phyloP scores from a whole-genome alignment of 2,113 vertebrate species.

The Perca flavescens region DNA sequence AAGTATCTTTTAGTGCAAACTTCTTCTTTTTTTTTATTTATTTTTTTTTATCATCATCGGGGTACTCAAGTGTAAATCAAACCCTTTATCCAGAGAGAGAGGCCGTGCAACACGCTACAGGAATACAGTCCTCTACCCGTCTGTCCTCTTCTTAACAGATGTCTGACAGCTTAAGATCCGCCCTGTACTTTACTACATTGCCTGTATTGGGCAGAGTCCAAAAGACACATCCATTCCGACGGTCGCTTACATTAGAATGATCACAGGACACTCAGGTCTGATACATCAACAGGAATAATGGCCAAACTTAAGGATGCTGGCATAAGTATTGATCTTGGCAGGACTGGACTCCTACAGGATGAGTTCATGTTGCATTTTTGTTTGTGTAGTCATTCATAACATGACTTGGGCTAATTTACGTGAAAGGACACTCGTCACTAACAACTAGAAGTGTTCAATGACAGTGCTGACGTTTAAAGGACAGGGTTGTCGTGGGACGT shows the following conservation, averaged over 20 bases:
- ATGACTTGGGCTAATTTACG: conserved; percentile 38
- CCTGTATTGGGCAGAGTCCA: conserved; percentile 42
- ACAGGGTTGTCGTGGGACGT: conserved; percentile 28
- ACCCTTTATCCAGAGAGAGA: not conserved
- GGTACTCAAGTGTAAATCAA: conserved; percentile 29
- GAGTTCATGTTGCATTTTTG: conserved; percentile 38
- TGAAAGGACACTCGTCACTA: conserved; percentile 39
- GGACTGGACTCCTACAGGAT: conserved; percentile 19
- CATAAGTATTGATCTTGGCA: conserved; percentile 51
- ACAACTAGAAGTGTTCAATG: conserved; percentile 37
- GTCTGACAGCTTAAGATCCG: conserved; percentile 31
- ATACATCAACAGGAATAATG: conserved; percentile 59
- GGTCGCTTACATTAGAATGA: conserved; percentile 42
- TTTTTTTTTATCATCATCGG: too few species aligned
- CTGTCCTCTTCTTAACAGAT: conserved; percentile 29
- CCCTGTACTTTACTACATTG: conserved; percentile 42
- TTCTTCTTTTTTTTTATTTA: not conserved
- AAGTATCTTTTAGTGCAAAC: not conserved
- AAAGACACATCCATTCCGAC: conserved; percentile 51
- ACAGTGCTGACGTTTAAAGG: conserved; percentile 44
- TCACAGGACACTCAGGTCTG: conserved; percentile 43
- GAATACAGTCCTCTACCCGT: not conserved
- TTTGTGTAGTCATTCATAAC: conserved; percentile 30
- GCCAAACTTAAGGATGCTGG: conserved; percentile 38
- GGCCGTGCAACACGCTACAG: not conserved